A percentile compares a stretch with the other conserved stretches of the same genome.
Evolutionary conservation across 2,113 vertebrate species (phyloP).

Genomic region (Eulemur macaco): DNA sequence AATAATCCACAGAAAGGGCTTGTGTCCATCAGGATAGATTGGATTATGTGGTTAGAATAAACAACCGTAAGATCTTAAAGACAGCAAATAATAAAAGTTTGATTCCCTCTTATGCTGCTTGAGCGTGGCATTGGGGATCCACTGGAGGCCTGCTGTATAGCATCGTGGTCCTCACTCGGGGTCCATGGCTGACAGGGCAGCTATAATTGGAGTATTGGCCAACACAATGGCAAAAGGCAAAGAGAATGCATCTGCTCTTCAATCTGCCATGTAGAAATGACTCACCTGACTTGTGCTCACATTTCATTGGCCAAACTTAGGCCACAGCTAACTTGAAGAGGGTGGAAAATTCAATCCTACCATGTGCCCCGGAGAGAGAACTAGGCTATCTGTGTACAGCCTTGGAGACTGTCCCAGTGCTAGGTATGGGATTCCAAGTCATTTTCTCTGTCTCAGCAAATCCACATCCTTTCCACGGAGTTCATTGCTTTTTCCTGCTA

Average conservation of each 20-base stretch:
- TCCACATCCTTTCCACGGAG: not conserved
- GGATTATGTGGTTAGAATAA: not conserved
- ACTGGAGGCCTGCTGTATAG: not conserved
- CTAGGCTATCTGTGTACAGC: not conserved
- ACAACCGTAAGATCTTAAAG: not conserved
- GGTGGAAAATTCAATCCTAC: conserved; percentile 37
- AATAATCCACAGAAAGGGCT: not conserved
- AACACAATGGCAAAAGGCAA: not conserved
- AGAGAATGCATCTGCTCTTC: not conserved
- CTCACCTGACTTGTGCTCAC: not conserved
- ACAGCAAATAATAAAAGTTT: not conserved
- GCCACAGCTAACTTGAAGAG: conserved; percentile 31
- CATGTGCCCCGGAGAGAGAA: not conserved
- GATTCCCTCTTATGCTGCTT: not conserved
- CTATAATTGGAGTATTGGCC: not conserved
- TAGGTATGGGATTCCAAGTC: not conserved
- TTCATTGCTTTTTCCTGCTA: not conserved
- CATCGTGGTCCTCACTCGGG: not conserved
- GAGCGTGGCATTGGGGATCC: not conserved
- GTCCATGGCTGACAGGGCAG: not conserved
- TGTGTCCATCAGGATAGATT: not conserved
- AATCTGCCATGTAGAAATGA: not conserved
- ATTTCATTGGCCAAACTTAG: conserved; percentile 46
- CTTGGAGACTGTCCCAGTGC: not conserved
- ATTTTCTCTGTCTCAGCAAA: not conserved